These are phyloP conservation scores for Drosophila lacertosa DNA, from an alignment of 1,140 invertebrate genomes.

Conservation along the genomic window DNA sequence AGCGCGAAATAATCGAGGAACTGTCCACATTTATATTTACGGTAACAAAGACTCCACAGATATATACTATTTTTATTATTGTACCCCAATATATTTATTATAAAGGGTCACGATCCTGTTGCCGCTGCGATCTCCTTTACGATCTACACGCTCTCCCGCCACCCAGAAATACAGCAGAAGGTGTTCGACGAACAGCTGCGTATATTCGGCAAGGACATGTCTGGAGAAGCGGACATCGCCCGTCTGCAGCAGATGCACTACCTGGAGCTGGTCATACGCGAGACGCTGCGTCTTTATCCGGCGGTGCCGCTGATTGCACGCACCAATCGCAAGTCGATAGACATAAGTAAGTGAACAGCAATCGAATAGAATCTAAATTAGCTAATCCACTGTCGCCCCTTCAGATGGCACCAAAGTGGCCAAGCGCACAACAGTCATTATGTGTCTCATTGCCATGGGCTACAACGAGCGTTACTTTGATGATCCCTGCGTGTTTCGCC, in stretches of 20 bases:
- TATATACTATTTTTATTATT: background rate
- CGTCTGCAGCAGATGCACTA: constrained; percentile 86
- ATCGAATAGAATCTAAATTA: too few species aligned
- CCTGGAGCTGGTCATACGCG: constrained; percentile 89
- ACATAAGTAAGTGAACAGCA: constrained; percentile 86
- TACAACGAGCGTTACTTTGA: constrained; percentile 86
- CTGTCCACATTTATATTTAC: constrained; percentile 90
- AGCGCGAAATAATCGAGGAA: constrained; percentile 89
- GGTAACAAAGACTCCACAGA: constrained; percentile 84
- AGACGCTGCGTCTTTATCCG: constrained; percentile 88
- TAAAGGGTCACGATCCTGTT: constrained; percentile 85
- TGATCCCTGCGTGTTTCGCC: constrained; percentile 90
- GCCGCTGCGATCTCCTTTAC: constrained; percentile 72
- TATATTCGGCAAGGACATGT: constrained; percentile 84
- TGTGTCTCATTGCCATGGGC: constrained; percentile 79
- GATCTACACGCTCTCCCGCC: constrained; percentile 70
- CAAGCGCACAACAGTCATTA: constrained; percentile 74
- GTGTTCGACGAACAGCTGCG: constrained; percentile 86
- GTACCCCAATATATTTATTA: background rate
- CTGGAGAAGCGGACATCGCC: constrained; percentile 73
- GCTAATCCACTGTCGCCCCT: background rate
- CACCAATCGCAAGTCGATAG: constrained; percentile 86
- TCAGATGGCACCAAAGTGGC: constrained; percentile 73
- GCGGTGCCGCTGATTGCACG: constrained; percentile 90
- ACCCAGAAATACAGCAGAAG: constrained; percentile 84